Percentiles rank a stretch among this genome's conserved stretches.
Conservation (phyloP, 2,113 vertebrate species). For the Delphinus delphis region DNA sequence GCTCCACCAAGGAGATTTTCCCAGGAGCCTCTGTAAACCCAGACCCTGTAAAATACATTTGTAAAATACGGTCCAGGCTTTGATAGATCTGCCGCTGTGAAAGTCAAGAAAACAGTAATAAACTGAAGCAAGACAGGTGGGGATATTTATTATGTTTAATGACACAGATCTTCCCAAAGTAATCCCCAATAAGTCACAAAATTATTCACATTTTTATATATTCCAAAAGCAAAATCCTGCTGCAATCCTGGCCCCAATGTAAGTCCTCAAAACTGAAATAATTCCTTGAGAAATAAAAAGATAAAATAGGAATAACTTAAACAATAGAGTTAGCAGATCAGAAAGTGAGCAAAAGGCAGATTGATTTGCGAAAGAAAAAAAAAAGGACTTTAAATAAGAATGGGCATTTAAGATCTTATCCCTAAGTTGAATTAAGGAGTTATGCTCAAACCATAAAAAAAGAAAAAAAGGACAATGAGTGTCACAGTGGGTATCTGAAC, state of each 20-base stretch:
- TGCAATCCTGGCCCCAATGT: not conserved
- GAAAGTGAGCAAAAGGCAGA: not conserved
- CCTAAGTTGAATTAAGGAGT: constrained; percentile 2
- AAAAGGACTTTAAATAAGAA: not conserved
- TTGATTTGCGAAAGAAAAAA: not conserved
- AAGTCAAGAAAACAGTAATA: constrained; percentile 30
- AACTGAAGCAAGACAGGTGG: not conserved
- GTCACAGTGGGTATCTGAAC: not conserved
- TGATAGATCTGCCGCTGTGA: not conserved
- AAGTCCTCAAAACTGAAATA: constrained; percentile 33
- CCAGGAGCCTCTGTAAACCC: not conserved
- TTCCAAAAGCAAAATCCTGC: constrained; percentile 22
- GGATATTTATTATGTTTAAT: constrained; percentile 32
- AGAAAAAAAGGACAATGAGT: not conserved
- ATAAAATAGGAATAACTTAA: constrained; percentile 36
- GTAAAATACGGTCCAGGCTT: not conserved
- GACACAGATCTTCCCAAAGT: not conserved
- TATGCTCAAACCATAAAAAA: not conserved
- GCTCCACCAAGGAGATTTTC: not conserved
- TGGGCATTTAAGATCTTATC: not conserved
- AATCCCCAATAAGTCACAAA: constrained; percentile 5
- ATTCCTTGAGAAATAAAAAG: constrained; percentile 5
- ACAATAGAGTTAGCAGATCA: not conserved
- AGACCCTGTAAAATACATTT: not conserved
- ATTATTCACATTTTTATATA: not conserved